Evolutionary conservation across 2,113 vertebrate genomes (phyloP).

Genomic region (Morone saxatilis): DNA sequence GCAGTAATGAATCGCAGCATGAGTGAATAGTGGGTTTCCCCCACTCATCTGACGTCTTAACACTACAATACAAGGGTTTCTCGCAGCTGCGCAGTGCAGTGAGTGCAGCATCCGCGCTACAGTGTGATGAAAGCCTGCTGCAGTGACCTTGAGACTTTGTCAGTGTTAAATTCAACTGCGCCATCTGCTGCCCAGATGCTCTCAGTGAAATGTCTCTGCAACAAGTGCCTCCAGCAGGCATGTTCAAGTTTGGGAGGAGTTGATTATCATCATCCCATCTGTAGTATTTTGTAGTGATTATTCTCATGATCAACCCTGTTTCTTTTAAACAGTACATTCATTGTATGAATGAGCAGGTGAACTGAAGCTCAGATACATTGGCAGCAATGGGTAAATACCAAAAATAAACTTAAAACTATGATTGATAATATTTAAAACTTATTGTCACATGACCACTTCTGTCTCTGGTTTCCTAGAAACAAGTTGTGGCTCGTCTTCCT

Average conservation of each 20-base stretch:
- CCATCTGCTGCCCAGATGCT: slow-evolving; percentile 72
- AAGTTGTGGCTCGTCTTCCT: background rate
- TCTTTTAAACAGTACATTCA: background rate
- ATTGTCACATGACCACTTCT: background rate
- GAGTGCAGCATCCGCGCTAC: slow-evolving; percentile 39
- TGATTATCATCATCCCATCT: background rate
- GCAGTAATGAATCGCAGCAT: slow-evolving; percentile 2
- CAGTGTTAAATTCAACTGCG: slow-evolving; percentile 46
- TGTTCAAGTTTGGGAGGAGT: background rate
- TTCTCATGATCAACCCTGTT: background rate
- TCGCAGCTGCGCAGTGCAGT: slow-evolving; percentile 51
- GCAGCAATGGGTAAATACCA: background rate
- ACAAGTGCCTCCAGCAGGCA: background rate
- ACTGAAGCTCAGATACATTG: background rate
- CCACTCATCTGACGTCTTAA: slow-evolving; percentile 14
- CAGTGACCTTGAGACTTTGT: slow-evolving; percentile 75
- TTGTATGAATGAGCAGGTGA: background rate
- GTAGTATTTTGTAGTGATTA: background rate
- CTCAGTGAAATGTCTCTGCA: slow-evolving; percentile 7
- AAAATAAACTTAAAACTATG: background rate
- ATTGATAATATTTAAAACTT: too few relatives aligned
- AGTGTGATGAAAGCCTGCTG: slow-evolving; percentile 50
- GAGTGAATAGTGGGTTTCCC: slow-evolving; percentile 30
- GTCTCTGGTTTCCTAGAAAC: slow-evolving; percentile 24
- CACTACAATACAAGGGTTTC: background rate